A percentile compares a stretch with the other conserved stretches of the same genome.
Conservation (phyloP, 2,113 vertebrate genomes). For the Copsychus sechellarum region DNA sequence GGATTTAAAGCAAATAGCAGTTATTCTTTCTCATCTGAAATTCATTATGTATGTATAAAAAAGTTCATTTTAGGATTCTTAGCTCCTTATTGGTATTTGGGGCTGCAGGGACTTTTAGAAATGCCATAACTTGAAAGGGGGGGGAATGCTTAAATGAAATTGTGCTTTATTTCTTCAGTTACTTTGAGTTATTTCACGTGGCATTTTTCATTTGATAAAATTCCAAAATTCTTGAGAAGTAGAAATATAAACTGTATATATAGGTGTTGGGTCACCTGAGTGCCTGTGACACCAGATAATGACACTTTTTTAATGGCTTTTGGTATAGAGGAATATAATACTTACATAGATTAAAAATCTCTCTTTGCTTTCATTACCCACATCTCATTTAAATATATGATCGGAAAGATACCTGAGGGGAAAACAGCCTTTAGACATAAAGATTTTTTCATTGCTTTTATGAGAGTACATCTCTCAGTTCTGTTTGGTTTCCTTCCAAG, state of each 20-base stretch:
- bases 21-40: neutral
- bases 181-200: neutral
- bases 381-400: neutral
- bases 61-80: neutral
- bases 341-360: neutral
- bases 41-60: neutral
- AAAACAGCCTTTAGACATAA: neutral
- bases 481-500: constrained; percentile 65
- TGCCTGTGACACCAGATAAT: neutral
- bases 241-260: neutral
- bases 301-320: neutral
- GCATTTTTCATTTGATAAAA: neutral
- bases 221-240: neutral
- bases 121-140: fast-evolving
- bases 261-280: neutral
- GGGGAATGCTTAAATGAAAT: neutral
- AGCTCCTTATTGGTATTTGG: neutral
- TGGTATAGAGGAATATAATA: neutral
- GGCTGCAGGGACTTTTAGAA: neutral
- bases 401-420: neutral
- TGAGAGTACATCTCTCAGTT: neutral
- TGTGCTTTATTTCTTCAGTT: neutral
- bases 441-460: neutral
- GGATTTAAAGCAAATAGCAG: neutral
- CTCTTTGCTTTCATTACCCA: neutral